Base-by-base conservation (phyloP, 2,797 vertebrate genomes). In the Gambelia wislizenii region DNA sequence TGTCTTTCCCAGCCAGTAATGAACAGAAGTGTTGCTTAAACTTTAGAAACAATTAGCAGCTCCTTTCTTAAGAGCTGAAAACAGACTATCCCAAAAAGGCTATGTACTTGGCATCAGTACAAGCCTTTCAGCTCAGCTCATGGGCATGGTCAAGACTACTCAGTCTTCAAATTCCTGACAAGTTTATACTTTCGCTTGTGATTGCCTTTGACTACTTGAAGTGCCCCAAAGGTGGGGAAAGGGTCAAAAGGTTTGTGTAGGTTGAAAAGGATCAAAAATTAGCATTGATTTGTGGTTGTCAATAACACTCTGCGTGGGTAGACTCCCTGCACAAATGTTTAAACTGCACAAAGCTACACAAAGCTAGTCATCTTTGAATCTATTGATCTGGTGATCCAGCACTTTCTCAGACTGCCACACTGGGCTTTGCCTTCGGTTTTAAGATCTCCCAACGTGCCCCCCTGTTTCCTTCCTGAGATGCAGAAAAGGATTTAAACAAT, bases 171-270 rank as follows among this genome's bases (percentile, higher is more conserved):
- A 95, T 92, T 88, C 89, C 94, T 97, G 97, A 95, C 96, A 96
- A 96, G 96, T 98, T 98, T 97, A 97, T 96, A 97, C 95, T 91
- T 94, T 96, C 96, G 97, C 93, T 95, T 96, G 95, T 98, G 97
- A 98, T 98, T 97, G 97, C 97, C 97, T 98, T 96, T 98, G 97
- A 98, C 88, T 95, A 96, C 96, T 97, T 96, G 95, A 96, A 97
- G 97, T 96, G 94, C 97, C 96, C 97, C 94, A 96, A 97, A 97
- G 94, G 96, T 97, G 96, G 93, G 95, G 93, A 89, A 56, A 92
- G 92, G 97, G 96, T 98, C 97, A 98, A 96, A 94, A 97, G 95
- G 97, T 97, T 96, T 96, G 95, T 97, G 96, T 97, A 97, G 93
- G 96, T 96, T 95, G 96, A 97, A 97, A 97, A 97, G 96, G 96